Base-by-base conservation (phyloP, 1,140 invertebrate genomes). In the Triops longicaudatus region DNA sequence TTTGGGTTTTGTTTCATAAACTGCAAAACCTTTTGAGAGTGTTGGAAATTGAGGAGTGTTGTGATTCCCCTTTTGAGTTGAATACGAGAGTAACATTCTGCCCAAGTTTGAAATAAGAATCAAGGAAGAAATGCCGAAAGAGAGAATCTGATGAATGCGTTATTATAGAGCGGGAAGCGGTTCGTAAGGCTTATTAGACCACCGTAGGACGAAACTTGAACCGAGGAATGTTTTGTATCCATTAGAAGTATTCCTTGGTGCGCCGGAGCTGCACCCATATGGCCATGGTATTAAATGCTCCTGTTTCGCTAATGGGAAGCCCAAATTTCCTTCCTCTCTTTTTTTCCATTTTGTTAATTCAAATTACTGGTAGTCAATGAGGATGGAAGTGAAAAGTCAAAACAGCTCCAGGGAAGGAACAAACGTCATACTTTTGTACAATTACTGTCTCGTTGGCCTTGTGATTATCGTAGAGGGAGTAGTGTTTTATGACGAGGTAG, bases 381-480 rank as follows among this genome's bases (percentile, higher is more conserved):
- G 50, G 50, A 7, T 17, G 50, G 14, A 63, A 63, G 22, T n/a
- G 17, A 63, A 22, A 63, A 63, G 22, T 10, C 50, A 63, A 63
- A 63, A 63, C 50, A 63, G 50, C 50, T 22, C 17, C 50, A 22
- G 22, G 17, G 50, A 14, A 63, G 50, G 50, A 63, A 22, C 17
- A 63, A 63, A 9, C 50, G 50, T 22, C 50, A 63, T 63, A 63
- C 50, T 63, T 63, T 63, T 9, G 3, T 63, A 63, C 50, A 63
- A 63, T 63, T 63, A 63, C 50, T 63, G 50, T 63, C 50, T 63
- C 50, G 50, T 63, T 63, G 50, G 50, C 50, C 50, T 63, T 17
- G 50, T 9, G 10, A 63, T 63, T 63, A 63, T 17, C 50, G 17
- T 22, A 17, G 50, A 63, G 50, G 14, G 22, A 22, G 14, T n/a